Conservation (phyloP, 2,113 vertebrate genomes). For the Onychostoma macrolepis region DNA sequence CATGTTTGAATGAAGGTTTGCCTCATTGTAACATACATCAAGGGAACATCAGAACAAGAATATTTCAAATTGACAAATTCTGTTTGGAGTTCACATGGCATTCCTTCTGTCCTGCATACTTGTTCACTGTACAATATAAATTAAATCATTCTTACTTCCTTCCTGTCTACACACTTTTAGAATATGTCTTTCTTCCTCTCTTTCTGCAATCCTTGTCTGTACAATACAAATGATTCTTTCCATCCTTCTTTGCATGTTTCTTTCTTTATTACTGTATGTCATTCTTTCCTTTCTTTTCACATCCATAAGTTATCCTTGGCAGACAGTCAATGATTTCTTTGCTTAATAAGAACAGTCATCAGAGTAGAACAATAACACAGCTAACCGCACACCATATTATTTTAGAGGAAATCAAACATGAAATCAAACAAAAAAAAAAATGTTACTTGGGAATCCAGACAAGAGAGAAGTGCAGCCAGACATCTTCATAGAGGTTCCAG, state of each 20-base stretch:
- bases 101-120: not conserved
- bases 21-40: not conserved
- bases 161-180: not conserved
- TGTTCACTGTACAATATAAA: not conserved
- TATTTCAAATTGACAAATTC: not conserved
- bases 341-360: not conserved
- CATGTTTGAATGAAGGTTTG: constrained; percentile 21
- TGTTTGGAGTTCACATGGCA: not conserved
- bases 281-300: too few relatives aligned
- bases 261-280: too few relatives aligned
- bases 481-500: constrained; percentile 7
- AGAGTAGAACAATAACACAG: not conserved
- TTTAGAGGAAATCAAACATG: not conserved
- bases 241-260: too few relatives aligned
- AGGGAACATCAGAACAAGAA: not conserved
- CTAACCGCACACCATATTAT: not conserved
- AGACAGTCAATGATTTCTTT: not conserved
- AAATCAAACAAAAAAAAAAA: too few relatives aligned
- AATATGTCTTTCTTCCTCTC: not conserved
- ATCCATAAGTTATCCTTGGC: not conserved
- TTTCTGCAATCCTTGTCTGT: not conserved
- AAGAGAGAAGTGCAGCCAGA: not conserved
- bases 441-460: not conserved
- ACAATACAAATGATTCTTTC: not conserved
- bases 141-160: not conserved